Evolutionary conservation across 2,113 vertebrate genomes (phyloP).

Genomic region (Cryptomyrus ogoouensis): DNA sequence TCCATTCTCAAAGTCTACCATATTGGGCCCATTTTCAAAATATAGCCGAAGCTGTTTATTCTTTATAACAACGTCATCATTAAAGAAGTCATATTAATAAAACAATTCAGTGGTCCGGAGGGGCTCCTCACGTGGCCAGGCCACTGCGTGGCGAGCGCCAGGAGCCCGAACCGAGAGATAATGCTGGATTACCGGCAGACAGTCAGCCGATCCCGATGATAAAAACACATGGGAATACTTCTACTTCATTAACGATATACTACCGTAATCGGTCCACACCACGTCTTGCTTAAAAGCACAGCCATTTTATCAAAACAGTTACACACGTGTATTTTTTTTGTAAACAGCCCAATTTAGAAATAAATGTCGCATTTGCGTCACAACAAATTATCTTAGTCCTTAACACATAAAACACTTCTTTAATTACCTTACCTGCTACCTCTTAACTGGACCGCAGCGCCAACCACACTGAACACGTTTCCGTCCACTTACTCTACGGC

Average conservation of each 20-base stretch:
- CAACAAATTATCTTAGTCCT: background rate
- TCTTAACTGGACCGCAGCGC: background rate
- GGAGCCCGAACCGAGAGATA: background rate
- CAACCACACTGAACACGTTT: background rate
- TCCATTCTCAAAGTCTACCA: background rate
- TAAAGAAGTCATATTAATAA: background rate
- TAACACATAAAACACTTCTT: background rate
- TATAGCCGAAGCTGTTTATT: background rate
- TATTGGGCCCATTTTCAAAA: background rate
- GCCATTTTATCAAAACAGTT: background rate
- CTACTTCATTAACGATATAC: background rate
- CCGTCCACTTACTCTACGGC: background rate
- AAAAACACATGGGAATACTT: background rate
- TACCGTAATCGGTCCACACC: background rate
- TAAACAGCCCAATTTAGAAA: background rate
- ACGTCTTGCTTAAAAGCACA: background rate
- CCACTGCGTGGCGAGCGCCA: background rate
- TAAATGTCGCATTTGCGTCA: background rate
- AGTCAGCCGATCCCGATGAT: background rate
- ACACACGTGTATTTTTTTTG: background rate
- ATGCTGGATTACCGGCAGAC: background rate
- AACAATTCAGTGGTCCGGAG: background rate
- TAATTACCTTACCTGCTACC: background rate
- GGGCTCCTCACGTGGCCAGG: background rate
- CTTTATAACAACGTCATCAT: background rate